phyloP scores from a whole-genome alignment of 2,888 invertebrate species.

The Drosophila kokeensis region DNA sequence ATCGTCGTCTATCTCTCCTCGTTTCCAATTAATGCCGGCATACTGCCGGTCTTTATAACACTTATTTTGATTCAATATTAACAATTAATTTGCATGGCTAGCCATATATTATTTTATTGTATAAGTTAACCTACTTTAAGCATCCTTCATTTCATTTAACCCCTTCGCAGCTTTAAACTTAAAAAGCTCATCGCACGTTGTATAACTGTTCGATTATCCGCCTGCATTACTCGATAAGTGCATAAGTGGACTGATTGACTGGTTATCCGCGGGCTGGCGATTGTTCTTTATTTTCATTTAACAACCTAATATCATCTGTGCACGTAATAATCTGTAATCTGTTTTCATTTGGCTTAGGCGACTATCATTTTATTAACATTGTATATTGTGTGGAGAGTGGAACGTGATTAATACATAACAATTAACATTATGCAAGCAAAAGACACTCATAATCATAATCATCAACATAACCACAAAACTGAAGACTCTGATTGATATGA shows the following conservation, averaged over 20 bases:
- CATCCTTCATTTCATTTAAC: constrained; percentile 13
- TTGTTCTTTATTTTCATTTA: no score
- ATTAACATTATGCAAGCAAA: constrained; percentile 8
- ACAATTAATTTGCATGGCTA: constrained; percentile 9
- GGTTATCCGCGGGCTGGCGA: constrained; percentile 14
- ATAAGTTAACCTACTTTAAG: constrained; percentile 15
- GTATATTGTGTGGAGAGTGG: constrained; percentile 26
- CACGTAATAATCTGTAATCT: constrained; percentile 7
- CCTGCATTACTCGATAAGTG: constrained; percentile 10
- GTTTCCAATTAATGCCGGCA: neutral
- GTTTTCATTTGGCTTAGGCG: constrained; percentile 31
- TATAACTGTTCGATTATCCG: constrained; percentile 4
- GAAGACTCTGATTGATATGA: constrained; percentile 10
- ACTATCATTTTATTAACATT: constrained; percentile 2
- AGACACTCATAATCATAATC: constrained; percentile 18
- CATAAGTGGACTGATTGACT: constrained; percentile 7
- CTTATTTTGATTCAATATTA: constrained; percentile 1
- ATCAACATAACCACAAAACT: constrained; percentile 11
- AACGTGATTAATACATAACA: constrained; percentile 25
- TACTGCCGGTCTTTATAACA: neutral
- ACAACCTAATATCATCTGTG: no score
- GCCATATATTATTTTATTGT: neutral
- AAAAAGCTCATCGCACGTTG: constrained; percentile 12
- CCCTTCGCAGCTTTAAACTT: neutral
- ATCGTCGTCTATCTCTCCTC: neutral